A percentile compares a stretch with the other conserved stretches of the same genome.
Conservation (phyloP, 2,113 vertebrate species). For the Casuarius casuarius region DNA sequence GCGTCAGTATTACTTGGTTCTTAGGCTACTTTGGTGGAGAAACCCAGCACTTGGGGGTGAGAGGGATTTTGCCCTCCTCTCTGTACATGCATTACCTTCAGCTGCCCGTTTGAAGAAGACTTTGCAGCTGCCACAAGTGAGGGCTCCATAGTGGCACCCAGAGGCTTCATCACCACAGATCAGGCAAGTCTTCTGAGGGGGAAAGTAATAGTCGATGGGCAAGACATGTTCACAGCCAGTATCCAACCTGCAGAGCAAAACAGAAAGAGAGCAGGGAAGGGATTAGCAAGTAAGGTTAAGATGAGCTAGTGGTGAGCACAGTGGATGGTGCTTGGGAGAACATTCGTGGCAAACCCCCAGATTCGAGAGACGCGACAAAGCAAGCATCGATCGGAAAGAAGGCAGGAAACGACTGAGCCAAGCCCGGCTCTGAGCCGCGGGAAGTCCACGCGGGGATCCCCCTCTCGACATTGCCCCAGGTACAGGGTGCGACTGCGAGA, state of each 20-base stretch:
- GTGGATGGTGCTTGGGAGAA: fast-evolving
- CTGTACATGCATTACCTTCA: conserved; percentile 84
- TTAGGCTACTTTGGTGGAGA: not conserved
- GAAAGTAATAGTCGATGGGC: conserved; percentile 97
- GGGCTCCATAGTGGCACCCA: conserved; percentile 96
- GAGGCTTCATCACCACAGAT: conserved; percentile 98
- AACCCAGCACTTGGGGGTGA: not conserved
- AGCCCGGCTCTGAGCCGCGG: fast-evolving
- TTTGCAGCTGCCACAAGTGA: conserved; percentile 98
- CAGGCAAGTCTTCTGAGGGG: conserved; percentile 94
- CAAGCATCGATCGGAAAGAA: not conserved
- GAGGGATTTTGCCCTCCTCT: not conserved
- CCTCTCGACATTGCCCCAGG: not conserved
- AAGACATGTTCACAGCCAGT: conserved; percentile 87
- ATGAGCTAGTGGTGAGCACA: fast-evolving
- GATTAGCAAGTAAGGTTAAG: not conserved
- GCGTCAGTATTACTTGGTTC: not conserved
- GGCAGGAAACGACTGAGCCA: not conserved
- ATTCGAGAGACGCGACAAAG: fast-evolving
- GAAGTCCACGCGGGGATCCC: not conserved
- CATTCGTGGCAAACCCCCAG: not conserved
- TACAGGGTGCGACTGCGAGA: not conserved
- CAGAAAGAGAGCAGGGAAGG: not conserved
- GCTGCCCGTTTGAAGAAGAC: conserved; percentile 99
- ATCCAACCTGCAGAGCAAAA: conserved; percentile 82